phyloP scores from a whole-genome alignment of 2,113 vertebrate genomes.

The Toxostoma redivivum region DNA sequence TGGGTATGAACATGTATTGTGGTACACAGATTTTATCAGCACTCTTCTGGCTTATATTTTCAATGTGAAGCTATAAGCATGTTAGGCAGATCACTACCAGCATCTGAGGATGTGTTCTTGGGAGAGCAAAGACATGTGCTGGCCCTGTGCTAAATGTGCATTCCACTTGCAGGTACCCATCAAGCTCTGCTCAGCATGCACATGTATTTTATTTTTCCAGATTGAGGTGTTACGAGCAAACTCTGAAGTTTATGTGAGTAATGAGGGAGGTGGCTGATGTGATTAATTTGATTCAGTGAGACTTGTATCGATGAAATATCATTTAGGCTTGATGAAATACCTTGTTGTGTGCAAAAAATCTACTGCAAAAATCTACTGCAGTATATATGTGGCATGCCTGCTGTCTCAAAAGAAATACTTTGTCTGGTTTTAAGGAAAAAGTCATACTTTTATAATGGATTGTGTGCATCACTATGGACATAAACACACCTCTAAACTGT shows the following conservation, averaged over 20 bases:
- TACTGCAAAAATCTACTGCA: not conserved
- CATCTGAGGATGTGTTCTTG: not conserved
- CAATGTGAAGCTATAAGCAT: not conserved
- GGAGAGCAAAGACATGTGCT: not conserved
- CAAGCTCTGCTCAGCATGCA: not conserved
- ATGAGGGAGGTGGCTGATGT: not conserved
- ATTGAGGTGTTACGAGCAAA: not conserved
- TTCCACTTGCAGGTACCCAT: not conserved
- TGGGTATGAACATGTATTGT: not conserved
- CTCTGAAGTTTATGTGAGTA: not conserved
- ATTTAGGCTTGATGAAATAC: not conserved
- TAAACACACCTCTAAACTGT: not conserved
- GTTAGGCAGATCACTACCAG: not conserved
- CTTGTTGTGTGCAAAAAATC: not conserved
- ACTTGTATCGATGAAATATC: not conserved
- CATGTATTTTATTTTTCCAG: not conserved
- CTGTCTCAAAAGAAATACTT: not conserved
- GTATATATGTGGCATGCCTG: not conserved
- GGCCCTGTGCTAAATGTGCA: fast-evolving
- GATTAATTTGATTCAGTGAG: not conserved
- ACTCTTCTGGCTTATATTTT: not conserved
- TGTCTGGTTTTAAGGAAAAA: not conserved
- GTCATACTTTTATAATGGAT: not conserved
- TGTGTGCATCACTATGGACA: not conserved
- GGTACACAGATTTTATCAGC: not conserved